Evolutionary conservation across 2,113 vertebrate species (phyloP).

Genomic region (Neotoma lepida): DNA sequence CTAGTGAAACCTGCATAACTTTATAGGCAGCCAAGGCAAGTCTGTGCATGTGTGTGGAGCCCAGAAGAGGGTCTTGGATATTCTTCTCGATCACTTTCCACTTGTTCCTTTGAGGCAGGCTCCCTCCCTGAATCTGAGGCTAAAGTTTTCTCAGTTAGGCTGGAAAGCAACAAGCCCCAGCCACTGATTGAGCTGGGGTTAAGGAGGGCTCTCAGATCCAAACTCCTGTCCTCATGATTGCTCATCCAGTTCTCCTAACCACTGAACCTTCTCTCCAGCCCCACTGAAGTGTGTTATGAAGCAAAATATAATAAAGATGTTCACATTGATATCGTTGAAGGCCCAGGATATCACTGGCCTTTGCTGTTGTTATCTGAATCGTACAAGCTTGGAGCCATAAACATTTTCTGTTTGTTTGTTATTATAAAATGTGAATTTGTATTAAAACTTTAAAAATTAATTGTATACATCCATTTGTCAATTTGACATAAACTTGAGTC

Average conservation of each 20-base stretch:
- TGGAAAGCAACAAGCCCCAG: background rate
- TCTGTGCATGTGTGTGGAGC: no score
- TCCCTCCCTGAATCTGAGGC: no score
- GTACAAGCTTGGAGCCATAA: background rate
- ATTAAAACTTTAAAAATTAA: background rate
- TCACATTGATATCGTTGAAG: background rate
- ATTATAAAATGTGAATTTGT: background rate
- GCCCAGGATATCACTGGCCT: fast-evolving
- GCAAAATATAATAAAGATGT: background rate
- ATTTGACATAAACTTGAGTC: background rate
- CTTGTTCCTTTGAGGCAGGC: background rate
- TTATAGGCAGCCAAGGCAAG: no score
- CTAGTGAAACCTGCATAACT: background rate
- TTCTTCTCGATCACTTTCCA: background rate
- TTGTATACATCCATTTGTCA: background rate
- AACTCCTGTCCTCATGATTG: background rate
- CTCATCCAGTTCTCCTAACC: background rate
- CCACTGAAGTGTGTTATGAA: background rate
- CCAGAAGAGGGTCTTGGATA: no score
- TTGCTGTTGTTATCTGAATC: background rate
- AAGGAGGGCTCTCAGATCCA: no score
- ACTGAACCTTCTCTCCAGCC: background rate
- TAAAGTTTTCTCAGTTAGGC: background rate
- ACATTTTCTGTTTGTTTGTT: background rate
- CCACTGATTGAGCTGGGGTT: background rate